These are phyloP conservation scores for Actenoides lindsayi DNA, from an alignment of 2,113 vertebrate genomes.

Conservation along the genomic window DNA sequence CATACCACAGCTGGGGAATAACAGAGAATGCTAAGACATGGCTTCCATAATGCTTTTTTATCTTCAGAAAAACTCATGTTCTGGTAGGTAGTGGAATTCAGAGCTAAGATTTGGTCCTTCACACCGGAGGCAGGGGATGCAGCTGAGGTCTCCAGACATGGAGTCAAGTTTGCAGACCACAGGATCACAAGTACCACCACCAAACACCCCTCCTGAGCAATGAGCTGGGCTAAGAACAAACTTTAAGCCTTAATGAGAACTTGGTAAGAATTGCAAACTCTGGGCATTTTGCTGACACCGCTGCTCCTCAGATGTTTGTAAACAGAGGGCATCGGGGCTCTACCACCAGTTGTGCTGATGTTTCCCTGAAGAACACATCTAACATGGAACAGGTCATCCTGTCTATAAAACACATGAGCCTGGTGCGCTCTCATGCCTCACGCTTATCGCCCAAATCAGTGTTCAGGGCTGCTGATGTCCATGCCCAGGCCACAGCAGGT, in stretches of 20 bases:
- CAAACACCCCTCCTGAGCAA: background rate
- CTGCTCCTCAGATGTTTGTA: background rate
- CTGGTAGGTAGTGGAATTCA: background rate
- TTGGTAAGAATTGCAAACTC: background rate
- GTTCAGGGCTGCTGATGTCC: background rate
- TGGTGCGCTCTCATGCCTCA: background rate
- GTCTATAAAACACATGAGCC: accelerated
- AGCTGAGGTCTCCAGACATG: background rate
- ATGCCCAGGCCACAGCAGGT: background rate
- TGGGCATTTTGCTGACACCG: background rate
- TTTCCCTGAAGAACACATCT: background rate
- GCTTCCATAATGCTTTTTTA: background rate
- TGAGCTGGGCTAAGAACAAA: background rate
- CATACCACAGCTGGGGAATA: background rate
- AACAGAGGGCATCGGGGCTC: background rate
- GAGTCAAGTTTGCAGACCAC: background rate
- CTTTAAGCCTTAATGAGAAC: background rate
- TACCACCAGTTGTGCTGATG: background rate
- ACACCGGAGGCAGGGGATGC: background rate
- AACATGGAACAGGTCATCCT: background rate
- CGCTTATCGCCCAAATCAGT: background rate
- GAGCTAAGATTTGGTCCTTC: background rate
- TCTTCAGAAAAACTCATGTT: background rate
- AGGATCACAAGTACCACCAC: background rate
- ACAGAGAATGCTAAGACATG: background rate